A percentile compares a stretch with the other conserved stretches of the same genome.
Evolutionary conservation across 2,797 vertebrate genomes (phyloP).

Genomic region (Phalanger gymnotis): DNA sequence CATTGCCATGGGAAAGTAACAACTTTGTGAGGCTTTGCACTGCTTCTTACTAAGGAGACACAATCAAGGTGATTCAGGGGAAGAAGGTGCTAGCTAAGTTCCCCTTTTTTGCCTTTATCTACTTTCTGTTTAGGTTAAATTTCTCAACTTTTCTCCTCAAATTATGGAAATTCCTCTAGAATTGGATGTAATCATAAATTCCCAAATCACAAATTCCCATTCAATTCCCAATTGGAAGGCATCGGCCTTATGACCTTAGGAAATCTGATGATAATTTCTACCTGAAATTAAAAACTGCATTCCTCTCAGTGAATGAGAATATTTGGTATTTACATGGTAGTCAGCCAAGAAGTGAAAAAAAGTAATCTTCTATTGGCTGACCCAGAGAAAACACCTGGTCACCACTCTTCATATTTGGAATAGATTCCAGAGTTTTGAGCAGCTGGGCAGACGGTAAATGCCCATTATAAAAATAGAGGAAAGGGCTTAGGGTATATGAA

Average conservation of each 20-base stretch:
- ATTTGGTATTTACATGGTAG: not conserved
- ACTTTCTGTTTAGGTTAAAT: constrained; percentile 22
- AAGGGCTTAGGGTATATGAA: not conserved
- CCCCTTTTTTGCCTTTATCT: not conserved
- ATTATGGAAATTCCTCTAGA: constrained; percentile 30
- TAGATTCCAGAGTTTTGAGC: not conserved
- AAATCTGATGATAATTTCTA: not conserved
- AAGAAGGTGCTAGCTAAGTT: not conserved
- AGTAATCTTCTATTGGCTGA: constrained; percentile 2
- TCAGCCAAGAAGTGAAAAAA: constrained; percentile 24
- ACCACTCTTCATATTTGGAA: not conserved
- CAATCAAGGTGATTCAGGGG: constrained; percentile 30
- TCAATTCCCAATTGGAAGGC: no score
- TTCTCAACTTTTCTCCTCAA: constrained; percentile 8
- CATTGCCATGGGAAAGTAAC: constrained; percentile 39
- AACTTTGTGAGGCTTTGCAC: not conserved
- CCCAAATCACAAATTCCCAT: no score
- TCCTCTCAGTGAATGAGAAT: not conserved
- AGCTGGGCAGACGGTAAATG: not conserved
- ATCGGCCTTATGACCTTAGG: not conserved
- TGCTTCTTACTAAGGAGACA: not conserved
- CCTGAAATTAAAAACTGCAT: not conserved
- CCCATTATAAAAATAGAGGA: not conserved
- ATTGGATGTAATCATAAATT: not conserved
- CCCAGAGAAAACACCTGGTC: not conserved